Evolutionary conservation across 2,888 invertebrate species (phyloP).

Genomic region (Latrodectus elegans): DNA sequence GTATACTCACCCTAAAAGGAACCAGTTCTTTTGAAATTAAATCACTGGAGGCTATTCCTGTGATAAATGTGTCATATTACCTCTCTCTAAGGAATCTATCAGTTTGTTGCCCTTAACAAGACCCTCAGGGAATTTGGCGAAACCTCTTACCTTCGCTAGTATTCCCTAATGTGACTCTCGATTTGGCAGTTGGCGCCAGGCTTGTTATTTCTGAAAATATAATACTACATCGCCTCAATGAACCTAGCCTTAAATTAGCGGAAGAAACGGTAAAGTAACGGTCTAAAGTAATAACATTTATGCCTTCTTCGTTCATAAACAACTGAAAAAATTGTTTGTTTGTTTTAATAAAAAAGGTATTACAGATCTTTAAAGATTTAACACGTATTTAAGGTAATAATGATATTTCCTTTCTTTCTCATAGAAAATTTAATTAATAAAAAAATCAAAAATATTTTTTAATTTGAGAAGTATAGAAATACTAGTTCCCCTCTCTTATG

Average conservation of each 20-base stretch:
- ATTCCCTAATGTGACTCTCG: conserved; percentile 27
- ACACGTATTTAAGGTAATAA: too few relatives aligned
- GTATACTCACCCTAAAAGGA: neutral
- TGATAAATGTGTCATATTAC: conserved; percentile 38
- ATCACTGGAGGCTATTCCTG: conserved; percentile 29
- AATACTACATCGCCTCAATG: neutral
- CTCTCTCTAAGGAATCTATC: conserved; percentile 25
- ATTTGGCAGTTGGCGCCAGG: conserved; percentile 1
- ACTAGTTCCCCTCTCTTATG: too few relatives aligned
- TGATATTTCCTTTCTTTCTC: too few relatives aligned
- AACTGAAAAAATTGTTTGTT: too few relatives aligned
- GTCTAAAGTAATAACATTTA: neutral
- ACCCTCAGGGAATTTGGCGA: conserved; percentile 21
- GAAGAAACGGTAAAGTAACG: neutral
- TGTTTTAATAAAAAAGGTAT: too few relatives aligned
- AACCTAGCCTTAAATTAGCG: conserved; percentile 1
- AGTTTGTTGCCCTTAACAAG: conserved; percentile 40
- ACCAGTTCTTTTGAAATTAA: conserved; percentile 37
- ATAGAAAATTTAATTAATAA: too few relatives aligned
- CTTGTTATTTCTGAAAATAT: conserved; percentile 44
- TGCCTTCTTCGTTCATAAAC: too few relatives aligned
- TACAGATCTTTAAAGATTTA: too few relatives aligned
- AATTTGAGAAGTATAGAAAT: too few relatives aligned
- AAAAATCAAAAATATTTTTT: too few relatives aligned
- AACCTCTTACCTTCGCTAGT: neutral